Evolutionary conservation across 2,888 invertebrate genomes (phyloP).

Genomic region (Halocaridina rubra): DNA sequence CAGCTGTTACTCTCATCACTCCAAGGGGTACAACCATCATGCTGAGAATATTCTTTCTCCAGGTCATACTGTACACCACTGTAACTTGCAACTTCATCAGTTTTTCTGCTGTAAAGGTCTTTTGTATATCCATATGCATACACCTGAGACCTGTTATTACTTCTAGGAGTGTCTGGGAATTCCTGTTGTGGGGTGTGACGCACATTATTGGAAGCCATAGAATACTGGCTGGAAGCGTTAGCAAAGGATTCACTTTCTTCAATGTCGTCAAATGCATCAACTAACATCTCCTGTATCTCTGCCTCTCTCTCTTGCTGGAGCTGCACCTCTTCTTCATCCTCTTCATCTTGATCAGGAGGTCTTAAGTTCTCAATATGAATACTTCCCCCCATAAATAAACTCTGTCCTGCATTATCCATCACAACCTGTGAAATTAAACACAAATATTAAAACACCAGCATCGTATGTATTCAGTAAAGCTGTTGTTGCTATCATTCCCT

Average conservation of each 20-base stretch:
- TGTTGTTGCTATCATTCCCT: no score
- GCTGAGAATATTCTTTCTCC: not conserved
- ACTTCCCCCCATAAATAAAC: slow-evolving; percentile 35
- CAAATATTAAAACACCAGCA: no score
- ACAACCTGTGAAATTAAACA: no score
- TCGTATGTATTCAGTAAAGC: no score
- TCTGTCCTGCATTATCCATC: slow-evolving; percentile 44
- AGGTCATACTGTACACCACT: no score
- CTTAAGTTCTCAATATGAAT: slow-evolving; percentile 28
- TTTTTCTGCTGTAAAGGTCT: not conserved
- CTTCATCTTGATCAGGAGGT: not conserved
- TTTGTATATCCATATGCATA: not conserved
- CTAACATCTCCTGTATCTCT: slow-evolving; percentile 49
- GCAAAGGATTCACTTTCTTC: slow-evolving; percentile 44
- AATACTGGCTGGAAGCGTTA: slow-evolving; percentile 11
- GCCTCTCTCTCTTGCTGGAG: slow-evolving; percentile 26
- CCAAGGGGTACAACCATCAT: slow-evolving; percentile 27
- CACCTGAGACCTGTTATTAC: not conserved
- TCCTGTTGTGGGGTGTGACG: no score
- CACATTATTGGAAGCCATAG: not conserved
- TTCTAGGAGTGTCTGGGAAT: not conserved
- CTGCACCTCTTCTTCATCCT: slow-evolving; percentile 37
- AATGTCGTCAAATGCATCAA: slow-evolving; percentile 56
- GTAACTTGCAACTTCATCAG: no score
- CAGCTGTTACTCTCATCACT: slow-evolving; percentile 42